Evolutionary conservation across 1,140 invertebrate species (phyloP).

Genomic region (Mactra quadrangularis): DNA sequence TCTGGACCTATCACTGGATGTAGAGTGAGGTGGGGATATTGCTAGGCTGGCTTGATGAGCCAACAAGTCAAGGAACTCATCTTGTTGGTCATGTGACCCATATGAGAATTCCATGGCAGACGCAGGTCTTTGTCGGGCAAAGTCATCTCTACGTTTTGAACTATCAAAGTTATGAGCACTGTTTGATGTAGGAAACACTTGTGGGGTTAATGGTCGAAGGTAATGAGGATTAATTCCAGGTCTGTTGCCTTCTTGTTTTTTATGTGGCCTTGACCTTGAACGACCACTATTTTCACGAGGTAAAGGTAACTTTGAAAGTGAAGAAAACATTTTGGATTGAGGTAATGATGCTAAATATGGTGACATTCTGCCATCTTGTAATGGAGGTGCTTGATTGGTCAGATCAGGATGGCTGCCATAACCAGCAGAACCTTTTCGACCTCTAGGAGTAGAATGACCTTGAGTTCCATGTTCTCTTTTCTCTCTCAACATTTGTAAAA

Average conservation of each 20-base stretch:
- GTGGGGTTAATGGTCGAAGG: slow-evolving; percentile 55
- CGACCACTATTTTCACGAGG: slow-evolving; percentile 34
- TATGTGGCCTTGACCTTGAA: slow-evolving; percentile 49
- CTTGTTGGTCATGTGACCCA: slow-evolving; percentile 7
- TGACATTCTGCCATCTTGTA: slow-evolving; percentile 51
- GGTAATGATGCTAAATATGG: slow-evolving; percentile 36
- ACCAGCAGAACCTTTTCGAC: slow-evolving; percentile 20
- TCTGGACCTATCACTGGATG: slow-evolving; percentile 48
- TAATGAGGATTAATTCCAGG: slow-evolving; percentile 34
- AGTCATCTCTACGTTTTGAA: slow-evolving; percentile 40
- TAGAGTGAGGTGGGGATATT: slow-evolving; percentile 53
- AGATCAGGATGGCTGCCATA: slow-evolving; percentile 60
- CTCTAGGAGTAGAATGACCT: slow-evolving; percentile 12
- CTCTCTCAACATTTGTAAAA: slow-evolving; percentile 52
- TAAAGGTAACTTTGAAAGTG: slow-evolving; percentile 53
- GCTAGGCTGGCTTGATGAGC: slow-evolving; percentile 50
- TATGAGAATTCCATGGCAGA: slow-evolving; percentile 58
- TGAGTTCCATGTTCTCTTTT: slow-evolving; percentile 50
- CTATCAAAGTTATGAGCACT: slow-evolving; percentile 60
- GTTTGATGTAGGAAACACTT: slow-evolving; percentile 49
- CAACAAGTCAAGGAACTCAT: slow-evolving; percentile 48
- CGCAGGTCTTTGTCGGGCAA: slow-evolving; percentile 41
- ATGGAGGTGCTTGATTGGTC: slow-evolving; percentile 1
- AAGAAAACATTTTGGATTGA: slow-evolving; percentile 52
- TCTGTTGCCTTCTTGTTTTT: slow-evolving; percentile 21